phyloP scores from a whole-genome alignment of 2,888 invertebrate genomes.

The Cynaeus angustus region DNA sequence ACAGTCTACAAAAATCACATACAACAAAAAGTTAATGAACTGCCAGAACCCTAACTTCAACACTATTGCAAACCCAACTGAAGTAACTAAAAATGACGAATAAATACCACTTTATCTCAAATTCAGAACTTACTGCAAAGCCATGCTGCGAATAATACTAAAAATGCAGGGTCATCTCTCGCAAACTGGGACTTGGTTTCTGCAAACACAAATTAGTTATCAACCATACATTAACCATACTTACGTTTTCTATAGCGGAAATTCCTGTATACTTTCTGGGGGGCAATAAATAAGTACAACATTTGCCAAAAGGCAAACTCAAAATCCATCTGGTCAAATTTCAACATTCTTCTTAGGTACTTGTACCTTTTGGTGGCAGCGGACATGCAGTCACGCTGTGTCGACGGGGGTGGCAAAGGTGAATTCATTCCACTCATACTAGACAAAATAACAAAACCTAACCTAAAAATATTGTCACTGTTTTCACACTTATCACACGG shows the following conservation, averaged over 20 bases:
- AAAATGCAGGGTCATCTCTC: constrained; percentile 98
- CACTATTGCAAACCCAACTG: constrained; percentile 88
- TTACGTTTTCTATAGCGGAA: constrained; percentile 98
- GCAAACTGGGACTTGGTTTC: constrained; percentile 99
- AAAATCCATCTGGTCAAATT: constrained; percentile 99
- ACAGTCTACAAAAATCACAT: constrained; percentile 97
- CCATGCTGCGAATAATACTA: constrained; percentile 92
- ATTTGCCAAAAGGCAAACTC: constrained; percentile 99
- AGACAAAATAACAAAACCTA: constrained; percentile 17
- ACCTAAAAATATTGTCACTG: constrained; percentile 25
- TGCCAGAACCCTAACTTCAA: constrained; percentile 80
- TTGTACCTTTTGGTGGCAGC: constrained; percentile 92
- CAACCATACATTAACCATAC: constrained; percentile 65
- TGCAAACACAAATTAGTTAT: constrained; percentile 71
- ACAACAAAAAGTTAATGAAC: constrained; percentile 88
- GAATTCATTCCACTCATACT: constrained; percentile 39
- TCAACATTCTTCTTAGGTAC: constrained; percentile 87
- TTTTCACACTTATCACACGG: neutral
- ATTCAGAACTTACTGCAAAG: constrained; percentile 79
- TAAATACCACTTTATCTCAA: neutral
- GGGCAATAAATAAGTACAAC: constrained; percentile 93
- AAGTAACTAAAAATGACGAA: constrained; percentile 79
- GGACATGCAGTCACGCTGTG: constrained; percentile 83
- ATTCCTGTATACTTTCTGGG: constrained; percentile 97
- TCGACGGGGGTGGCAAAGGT: constrained; percentile 79